Conservation (phyloP, 2,113 vertebrate species). For the Steatornis caripensis region DNA sequence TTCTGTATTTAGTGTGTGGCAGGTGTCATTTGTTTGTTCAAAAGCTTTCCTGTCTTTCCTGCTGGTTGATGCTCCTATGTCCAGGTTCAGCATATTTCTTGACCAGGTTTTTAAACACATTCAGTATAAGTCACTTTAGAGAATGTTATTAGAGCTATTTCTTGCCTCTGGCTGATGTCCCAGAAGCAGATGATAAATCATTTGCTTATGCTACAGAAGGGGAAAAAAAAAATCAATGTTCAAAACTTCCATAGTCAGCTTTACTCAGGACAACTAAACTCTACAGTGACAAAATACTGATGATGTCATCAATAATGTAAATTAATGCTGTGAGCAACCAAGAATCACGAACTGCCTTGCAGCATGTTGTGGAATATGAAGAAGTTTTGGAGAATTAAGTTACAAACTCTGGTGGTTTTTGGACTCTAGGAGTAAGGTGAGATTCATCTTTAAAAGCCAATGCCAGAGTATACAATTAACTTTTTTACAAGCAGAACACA, state of each 20-base stretch:
- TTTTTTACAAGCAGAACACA: not conserved
- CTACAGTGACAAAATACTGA: constrained; percentile 7
- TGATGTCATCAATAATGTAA: constrained; percentile 6
- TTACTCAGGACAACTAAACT: constrained; percentile 10
- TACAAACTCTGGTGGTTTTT: not conserved
- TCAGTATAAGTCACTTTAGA: not conserved
- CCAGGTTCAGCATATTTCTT: not conserved
- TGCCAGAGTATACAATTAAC: not conserved
- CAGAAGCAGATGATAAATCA: constrained; percentile 35
- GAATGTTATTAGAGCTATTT: not conserved
- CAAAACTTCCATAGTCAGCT: constrained; percentile 48
- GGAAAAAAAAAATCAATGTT: not conserved
- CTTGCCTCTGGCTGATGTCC: not conserved
- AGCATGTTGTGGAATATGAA: not conserved
- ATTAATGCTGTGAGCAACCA: not conserved
- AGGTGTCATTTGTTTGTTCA: not conserved
- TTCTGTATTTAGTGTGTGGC: not conserved
- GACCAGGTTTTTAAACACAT: not conserved
- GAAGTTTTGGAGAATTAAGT: not conserved
- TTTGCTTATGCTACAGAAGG: not conserved
- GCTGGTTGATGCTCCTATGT: not conserved
- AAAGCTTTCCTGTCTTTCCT: not conserved
- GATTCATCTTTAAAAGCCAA: not conserved
- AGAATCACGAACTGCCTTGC: not conserved
- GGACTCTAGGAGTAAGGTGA: not conserved